Evolutionary conservation across 2,888 invertebrate species (phyloP).

Genomic region (Drosophila rellima): DNA sequence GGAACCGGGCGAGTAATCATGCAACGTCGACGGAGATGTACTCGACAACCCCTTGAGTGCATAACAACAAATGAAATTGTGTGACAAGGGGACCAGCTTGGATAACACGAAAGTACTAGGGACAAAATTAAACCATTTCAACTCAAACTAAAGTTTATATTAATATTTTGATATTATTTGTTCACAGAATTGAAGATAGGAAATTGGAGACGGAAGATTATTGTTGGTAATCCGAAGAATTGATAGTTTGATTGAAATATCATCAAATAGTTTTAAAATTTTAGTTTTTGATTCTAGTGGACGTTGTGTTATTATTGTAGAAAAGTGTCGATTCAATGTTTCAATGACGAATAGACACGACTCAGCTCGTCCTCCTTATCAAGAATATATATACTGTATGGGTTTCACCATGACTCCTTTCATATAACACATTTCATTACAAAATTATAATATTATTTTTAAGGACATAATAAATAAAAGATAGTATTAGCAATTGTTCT

Average conservation of each 20-base stretch:
- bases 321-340: too few species aligned
- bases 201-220: too few species aligned
- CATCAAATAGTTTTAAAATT: too few species aligned
- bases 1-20: constrained; percentile 60
- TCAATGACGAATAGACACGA: too few species aligned
- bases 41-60: constrained; percentile 65
- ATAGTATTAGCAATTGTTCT: neutral
- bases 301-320: too few species aligned
- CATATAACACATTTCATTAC: too few species aligned
- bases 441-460: neutral
- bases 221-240: too few species aligned
- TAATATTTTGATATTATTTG: neutral
- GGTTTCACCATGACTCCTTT: too few species aligned
- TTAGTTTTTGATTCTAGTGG: too few species aligned
- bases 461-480: neutral
- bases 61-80: constrained; percentile 79
- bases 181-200: neutral
- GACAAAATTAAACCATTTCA: neutral
- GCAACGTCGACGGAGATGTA: constrained; percentile 47
- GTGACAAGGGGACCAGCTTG: constrained; percentile 50
- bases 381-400: too few species aligned
- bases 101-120: constrained; percentile 13
- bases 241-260: too few species aligned
- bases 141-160: neutral
- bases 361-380: too few species aligned